phyloP scores from a whole-genome alignment of 2,113 vertebrate genomes.

The Manacus vitellinus region DNA sequence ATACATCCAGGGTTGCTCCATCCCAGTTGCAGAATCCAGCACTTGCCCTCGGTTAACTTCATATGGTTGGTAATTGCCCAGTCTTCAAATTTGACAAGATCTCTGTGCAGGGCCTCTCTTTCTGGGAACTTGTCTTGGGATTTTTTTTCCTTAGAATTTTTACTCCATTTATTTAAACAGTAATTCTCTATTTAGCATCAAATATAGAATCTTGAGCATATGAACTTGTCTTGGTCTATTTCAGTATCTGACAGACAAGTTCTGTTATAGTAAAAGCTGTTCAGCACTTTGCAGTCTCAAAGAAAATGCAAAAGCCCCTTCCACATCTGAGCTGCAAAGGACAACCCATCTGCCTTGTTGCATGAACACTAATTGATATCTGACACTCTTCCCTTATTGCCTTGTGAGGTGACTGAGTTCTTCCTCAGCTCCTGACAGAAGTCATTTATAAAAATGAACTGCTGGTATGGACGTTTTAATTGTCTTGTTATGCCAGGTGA shows the following conservation, averaged over 20 bases:
- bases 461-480: neutral
- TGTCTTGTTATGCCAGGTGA: neutral
- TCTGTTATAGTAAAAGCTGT: neutral
- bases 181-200: neutral
- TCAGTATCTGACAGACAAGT: neutral
- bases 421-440: neutral
- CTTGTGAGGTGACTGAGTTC: neutral
- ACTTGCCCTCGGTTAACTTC: neutral
- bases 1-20: neutral
- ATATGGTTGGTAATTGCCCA: neutral
- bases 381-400: neutral
- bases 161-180: neutral
- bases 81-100: neutral
- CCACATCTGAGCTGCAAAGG: neutral
- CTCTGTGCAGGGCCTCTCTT: neutral
- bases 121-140: neutral
- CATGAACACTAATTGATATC: neutral
- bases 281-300: neutral
- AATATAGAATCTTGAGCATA: neutral
- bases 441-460: neutral
- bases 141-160: neutral
- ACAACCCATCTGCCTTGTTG: neutral
- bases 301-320: neutral
- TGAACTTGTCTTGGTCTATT: neutral
- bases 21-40: neutral